Percentiles rank a stretch among this genome's conserved stretches.
Evolutionary conservation across 2,888 invertebrate genomes (phyloP).

Genomic region (Heliconius aoede): DNA sequence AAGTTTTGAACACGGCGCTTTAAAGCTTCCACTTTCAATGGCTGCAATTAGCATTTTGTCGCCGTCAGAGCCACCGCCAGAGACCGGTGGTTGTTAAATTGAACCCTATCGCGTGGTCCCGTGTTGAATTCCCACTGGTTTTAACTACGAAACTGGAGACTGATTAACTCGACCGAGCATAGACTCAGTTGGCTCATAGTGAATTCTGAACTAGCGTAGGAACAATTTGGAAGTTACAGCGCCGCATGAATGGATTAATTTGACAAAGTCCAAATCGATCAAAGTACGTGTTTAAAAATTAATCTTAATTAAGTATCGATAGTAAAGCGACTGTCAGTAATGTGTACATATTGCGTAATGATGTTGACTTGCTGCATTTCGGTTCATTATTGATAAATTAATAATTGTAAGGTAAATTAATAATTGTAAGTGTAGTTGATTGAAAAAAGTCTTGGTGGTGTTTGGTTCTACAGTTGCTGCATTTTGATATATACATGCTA

Average conservation of each 20-base stretch:
- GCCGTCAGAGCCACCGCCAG: slow-evolving; percentile 50
- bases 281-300: slow-evolving; percentile 8
- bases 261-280: slow-evolving; percentile 25
- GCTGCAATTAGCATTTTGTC: slow-evolving; percentile 56
- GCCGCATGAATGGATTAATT: slow-evolving; percentile 39
- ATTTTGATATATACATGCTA: too few species aligned
- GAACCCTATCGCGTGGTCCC: slow-evolving; percentile 51
- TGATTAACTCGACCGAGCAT: slow-evolving; percentile 51
- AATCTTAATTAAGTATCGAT: slow-evolving; percentile 9
- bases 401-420: background rate
- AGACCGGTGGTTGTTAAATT: slow-evolving; percentile 52
- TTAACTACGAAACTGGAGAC: slow-evolving; percentile 51
- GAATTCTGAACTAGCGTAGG: slow-evolving; percentile 44
- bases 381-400: background rate
- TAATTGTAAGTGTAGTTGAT: background rate
- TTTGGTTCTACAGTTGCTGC: too few species aligned
- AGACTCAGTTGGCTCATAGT: slow-evolving; percentile 47
- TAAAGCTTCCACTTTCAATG: slow-evolving; percentile 54
- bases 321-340: background rate
- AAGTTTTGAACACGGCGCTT: slow-evolving; percentile 40
- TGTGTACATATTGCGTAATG: background rate
- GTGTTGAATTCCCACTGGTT: slow-evolving; percentile 52
- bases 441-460: too few species aligned
- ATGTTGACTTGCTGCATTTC: slow-evolving; percentile 1
- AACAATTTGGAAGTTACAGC: slow-evolving; percentile 39